Conservation (phyloP, 2,113 vertebrate species). For the Microcebus griseorufus region DNA sequence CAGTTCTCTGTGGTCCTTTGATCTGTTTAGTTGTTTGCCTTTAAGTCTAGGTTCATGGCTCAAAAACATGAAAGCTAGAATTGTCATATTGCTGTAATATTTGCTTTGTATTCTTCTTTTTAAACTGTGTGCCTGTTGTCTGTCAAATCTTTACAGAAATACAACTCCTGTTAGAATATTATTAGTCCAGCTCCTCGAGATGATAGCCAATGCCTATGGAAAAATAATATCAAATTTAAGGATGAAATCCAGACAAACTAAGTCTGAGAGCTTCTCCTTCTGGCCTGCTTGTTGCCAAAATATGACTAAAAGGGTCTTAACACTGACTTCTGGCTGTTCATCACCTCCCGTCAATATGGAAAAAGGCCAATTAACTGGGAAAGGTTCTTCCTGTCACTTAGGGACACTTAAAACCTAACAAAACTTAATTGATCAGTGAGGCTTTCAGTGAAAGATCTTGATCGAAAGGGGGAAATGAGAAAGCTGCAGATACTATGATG, state of each 20-base stretch:
- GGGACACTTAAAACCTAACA: background rate
- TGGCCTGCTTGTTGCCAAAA: background rate
- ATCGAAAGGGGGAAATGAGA: background rate
- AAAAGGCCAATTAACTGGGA: background rate
- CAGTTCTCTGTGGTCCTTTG: background rate
- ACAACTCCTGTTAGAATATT: background rate
- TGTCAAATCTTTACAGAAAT: background rate
- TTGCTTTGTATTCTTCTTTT: background rate
- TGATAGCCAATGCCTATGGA: background rate
- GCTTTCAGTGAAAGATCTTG: background rate
- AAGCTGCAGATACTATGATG: background rate
- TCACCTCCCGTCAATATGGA: background rate
- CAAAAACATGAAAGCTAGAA: background rate
- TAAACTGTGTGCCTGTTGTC: background rate
- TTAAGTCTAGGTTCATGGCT: background rate
- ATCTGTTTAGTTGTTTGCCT: background rate
- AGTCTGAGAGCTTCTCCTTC: background rate
- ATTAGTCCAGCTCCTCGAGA: background rate
- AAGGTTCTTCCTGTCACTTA: background rate
- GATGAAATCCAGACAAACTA: background rate
- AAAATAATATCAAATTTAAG: background rate
- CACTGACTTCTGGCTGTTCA: background rate
- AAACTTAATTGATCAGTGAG: background rate
- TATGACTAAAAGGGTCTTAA: background rate
- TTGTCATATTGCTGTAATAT: background rate